Evolutionary conservation across 2,888 invertebrate species (phyloP), one percentile per base, ranked within the genome.

Genomic region (Xanthia togata): DNA sequence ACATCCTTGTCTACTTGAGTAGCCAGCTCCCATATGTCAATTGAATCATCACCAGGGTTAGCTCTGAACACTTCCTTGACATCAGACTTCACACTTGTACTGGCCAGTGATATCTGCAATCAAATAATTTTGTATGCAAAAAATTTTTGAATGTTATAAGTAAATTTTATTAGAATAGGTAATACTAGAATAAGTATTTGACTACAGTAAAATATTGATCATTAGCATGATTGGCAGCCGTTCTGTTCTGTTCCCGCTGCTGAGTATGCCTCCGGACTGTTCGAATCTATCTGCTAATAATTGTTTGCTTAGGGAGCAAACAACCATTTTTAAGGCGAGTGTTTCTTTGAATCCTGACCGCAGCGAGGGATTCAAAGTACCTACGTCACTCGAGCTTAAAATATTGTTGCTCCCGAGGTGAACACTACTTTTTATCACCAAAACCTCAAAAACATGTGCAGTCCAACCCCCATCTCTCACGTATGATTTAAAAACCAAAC

Each of bases 21-120:
- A 2, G 94, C 96, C 17, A 96, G 78, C 76, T 96, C 96, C 96
- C 96, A 96, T 55, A 96, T 95, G 67, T 96, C 94, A 6, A 94
- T 59, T 1, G 89, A 90, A 6, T 90, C 90, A 12, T 88, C 83
- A 47, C 90, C 89, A 3, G 79, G 71, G 23, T 89, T 84, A 6
- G 90, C 90, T 78, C 88, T 83, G 69, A 89, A 94, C 44, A 94
- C 89, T 82, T 94, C 94, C 64, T 93, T 90, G 0, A 93, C 81
- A 41, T 92, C 91, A 9, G 89, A 77, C 62, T 91, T 90, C 4
- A 78, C 77, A 68, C 84, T 90, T 57, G 92, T 89, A 78, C 89
- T 93, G 65, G 90, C 88, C 59, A 93, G 84, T 64, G 95, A 94
- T 78, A 95, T 84, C 96, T 96, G 83, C 23, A 90, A 91, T 38